These are phyloP conservation scores for Drosophila longiperda DNA, from an alignment of 2,888 invertebrate genomes.

Conservation along the genomic window DNA sequence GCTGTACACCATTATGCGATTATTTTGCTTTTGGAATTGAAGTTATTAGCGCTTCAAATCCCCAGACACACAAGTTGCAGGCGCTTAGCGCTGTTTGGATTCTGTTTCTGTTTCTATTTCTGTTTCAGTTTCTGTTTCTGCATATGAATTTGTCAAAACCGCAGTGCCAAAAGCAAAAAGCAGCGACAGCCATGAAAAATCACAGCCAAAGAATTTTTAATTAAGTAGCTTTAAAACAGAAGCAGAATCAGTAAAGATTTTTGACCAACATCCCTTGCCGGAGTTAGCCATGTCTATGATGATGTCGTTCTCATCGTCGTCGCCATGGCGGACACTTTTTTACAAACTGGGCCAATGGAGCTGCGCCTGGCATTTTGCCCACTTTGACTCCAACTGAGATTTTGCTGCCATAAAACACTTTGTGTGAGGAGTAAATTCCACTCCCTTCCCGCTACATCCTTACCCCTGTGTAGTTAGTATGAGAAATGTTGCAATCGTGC, in stretches of 20 bases:
- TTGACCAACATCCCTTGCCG: conserved; percentile 29
- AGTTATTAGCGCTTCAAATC: conserved; percentile 61
- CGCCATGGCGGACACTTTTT: conserved; percentile 59
- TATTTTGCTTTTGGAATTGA: conserved; percentile 30
- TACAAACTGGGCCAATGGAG: conserved; percentile 61
- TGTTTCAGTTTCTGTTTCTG: conserved; percentile 27
- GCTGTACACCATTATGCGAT: conserved; percentile 6
- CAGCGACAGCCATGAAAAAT: conserved; percentile 41
- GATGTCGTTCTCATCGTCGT: conserved; percentile 45
- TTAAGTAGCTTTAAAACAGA: conserved; percentile 64
- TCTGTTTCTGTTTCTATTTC: conserved; percentile 25
- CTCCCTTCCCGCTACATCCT: not conserved
- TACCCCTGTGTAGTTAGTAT: conserved; percentile 49
- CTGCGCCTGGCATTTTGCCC: conserved; percentile 71
- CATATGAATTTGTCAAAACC: conserved; percentile 53
- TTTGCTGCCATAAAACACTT: conserved; percentile 74
- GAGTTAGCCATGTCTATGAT: conserved; percentile 34
- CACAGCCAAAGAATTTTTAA: conserved; percentile 70
- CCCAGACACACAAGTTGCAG: conserved; percentile 26
- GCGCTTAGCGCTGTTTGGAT: conserved; percentile 32
- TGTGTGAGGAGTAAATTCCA: conserved; percentile 26
- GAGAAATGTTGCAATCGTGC: conserved; percentile 76
- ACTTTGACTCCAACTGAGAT: conserved; percentile 70
- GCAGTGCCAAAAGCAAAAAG: conserved; percentile 28
- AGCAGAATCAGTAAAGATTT: conserved; percentile 6